These are phyloP conservation scores for Acanthosepion lycidas DNA, from an alignment of 2,888 invertebrate genomes.

Conservation along the genomic window DNA sequence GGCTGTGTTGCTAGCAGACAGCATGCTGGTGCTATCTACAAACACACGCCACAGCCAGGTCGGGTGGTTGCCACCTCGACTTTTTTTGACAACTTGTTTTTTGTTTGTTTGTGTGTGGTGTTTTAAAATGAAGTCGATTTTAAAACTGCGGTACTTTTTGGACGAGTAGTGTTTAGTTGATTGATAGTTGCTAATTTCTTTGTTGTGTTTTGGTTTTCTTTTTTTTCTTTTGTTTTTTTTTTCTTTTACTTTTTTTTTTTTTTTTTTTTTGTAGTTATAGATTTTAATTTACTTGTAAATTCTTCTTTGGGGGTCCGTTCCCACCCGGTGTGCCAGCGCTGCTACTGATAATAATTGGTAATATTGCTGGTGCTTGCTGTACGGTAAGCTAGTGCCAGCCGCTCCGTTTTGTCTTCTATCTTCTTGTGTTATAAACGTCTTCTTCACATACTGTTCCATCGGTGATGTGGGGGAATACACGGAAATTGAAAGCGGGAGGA, in stretches of 20 bases:
- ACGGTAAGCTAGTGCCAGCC: neutral
- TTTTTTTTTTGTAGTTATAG: neutral
- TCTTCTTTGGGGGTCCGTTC: neutral
- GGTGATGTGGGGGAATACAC: neutral
- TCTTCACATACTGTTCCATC: constrained; percentile 33
- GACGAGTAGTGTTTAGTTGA: neutral
- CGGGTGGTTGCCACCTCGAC: constrained; percentile 17
- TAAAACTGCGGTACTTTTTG: neutral
- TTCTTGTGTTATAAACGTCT: constrained; percentile 4
- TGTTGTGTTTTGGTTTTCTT: neutral
- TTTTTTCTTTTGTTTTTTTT: neutral
- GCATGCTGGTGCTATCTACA: constrained; percentile 21
- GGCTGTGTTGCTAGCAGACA: constrained; percentile 22
- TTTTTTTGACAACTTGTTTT: neutral
- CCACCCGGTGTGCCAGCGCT: neutral
- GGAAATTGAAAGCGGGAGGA: constrained; percentile 12
- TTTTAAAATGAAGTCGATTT: neutral
- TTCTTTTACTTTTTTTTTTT: too few relatives aligned
- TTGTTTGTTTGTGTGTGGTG: neutral
- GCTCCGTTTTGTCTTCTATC: constrained; percentile 7
- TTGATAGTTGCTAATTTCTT: neutral
- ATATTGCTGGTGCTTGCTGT: neutral
- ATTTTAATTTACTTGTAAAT: neutral
- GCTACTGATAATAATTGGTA: constrained; percentile 14
- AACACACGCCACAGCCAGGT: neutral